Conservation (phyloP, 2,797 vertebrate species). For the Lepus townsendii region DNA sequence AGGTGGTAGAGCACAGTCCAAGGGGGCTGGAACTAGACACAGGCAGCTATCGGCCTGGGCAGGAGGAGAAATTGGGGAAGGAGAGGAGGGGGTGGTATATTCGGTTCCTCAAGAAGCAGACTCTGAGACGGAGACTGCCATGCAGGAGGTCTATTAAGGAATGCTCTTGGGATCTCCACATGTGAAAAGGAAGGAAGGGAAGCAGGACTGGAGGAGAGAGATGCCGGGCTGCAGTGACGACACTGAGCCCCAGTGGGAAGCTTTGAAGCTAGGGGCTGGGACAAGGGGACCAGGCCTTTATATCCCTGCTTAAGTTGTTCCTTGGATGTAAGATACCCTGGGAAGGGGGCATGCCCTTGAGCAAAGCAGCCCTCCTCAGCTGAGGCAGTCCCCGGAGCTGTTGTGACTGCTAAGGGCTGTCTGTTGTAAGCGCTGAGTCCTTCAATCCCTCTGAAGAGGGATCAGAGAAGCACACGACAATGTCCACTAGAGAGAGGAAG, state of each 20-base stretch:
- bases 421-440: neutral
- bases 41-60: neutral
- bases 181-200: neutral
- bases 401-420: neutral
- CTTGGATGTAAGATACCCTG: neutral
- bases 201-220: neutral
- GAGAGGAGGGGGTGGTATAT: neutral
- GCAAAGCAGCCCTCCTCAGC: neutral
- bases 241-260: neutral
- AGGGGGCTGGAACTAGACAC: neutral
- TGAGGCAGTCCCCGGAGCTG: neutral
- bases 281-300: neutral
- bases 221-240: neutral
- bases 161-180: neutral
- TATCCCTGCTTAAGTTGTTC: neutral
- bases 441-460: neutral
- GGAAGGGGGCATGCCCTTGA: neutral
- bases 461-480: neutral
- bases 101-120: neutral
- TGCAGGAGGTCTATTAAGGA: neutral
- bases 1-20: neutral
- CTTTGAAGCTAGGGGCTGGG: slow-evolving; percentile 3
- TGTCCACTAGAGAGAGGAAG: slow-evolving; percentile 1
- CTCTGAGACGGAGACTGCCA: neutral
- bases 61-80: neutral